A percentile compares a stretch with the other conserved stretches of the same genome.
These are phyloP conservation scores for Platorchestia sp. DNA, from an alignment of 1,140 invertebrate genomes.

Conservation along the genomic window DNA sequence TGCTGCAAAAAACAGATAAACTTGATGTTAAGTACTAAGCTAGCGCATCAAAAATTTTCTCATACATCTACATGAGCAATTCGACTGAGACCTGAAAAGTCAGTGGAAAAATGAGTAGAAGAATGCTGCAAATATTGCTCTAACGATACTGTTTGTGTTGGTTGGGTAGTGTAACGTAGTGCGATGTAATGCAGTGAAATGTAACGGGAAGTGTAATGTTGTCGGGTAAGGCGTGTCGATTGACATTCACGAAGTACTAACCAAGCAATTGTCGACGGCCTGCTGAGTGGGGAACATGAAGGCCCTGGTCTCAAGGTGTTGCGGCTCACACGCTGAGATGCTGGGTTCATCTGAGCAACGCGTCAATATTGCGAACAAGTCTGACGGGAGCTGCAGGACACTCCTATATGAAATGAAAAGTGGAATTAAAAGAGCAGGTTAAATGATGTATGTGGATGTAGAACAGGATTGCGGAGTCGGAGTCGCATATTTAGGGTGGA, in stretches of 20 bases:
- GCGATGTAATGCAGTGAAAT: not conserved
- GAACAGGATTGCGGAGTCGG: no score
- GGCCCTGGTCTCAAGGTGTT: conserved; percentile 48
- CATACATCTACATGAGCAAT: no score
- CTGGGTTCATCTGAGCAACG: conserved; percentile 17
- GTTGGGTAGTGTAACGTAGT: no score
- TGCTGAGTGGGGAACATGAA: conserved; percentile 49
- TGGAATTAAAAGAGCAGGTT: not conserved
- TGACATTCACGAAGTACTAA: not conserved
- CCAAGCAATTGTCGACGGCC: conserved; percentile 58
- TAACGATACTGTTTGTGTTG: no score
- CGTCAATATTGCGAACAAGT: conserved; percentile 62
- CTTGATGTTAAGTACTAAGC: not conserved
- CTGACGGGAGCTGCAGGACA: conserved; percentile 54
- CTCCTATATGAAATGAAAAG: not conserved
- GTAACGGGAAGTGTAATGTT: not conserved
- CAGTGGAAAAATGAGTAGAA: no score
- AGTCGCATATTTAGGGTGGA: no score
- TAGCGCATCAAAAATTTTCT: not conserved
- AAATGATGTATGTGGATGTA: not conserved
- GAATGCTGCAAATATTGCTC: no score
- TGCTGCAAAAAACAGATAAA: not conserved
- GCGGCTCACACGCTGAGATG: conserved; percentile 22
- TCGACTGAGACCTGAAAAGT: not conserved
- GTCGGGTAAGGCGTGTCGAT: not conserved